Percentiles rank a stretch among this genome's conserved stretches.
phyloP scores from a whole-genome alignment of 2,888 invertebrate genomes.

The Ethmia dodecea region DNA sequence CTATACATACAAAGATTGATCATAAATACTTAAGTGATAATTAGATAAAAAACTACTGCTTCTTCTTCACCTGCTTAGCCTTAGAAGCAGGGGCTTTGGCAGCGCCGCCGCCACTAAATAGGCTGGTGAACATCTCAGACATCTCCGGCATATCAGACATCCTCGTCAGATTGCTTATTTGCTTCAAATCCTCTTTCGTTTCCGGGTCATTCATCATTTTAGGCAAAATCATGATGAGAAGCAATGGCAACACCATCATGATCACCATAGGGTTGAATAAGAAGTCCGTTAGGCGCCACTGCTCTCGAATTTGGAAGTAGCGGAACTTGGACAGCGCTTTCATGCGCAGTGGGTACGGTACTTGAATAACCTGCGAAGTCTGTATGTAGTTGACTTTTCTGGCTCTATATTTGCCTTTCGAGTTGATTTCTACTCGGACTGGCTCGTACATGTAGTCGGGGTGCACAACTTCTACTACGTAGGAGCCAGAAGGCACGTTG shows the following conservation, averaged over 20 bases:
- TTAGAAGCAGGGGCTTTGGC: constrained; percentile 61
- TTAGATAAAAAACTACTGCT: constrained; percentile 41
- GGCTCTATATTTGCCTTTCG: constrained; percentile 97
- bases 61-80: constrained; percentile 67
- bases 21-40: constrained; percentile 30
- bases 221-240: constrained; percentile 94
- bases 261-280: constrained; percentile 98
- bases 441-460: constrained; percentile 96
- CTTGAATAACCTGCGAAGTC: constrained; percentile 91
- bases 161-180: constrained; percentile 87
- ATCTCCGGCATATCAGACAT: constrained; percentile 96
- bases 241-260: constrained; percentile 96
- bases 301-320: constrained; percentile 96
- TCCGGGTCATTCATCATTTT: constrained; percentile 99
- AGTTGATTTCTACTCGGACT: constrained; percentile 96
- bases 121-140: constrained; percentile 94
- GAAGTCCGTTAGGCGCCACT: constrained; percentile 98
- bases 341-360: constrained; percentile 95
- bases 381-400: constrained; percentile 96
- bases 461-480: constrained; percentile 94
- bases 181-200: constrained; percentile 96
- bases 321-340: constrained; percentile 88
- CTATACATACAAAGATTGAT: constrained; percentile 26
- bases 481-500: constrained; percentile 94
- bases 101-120: constrained; percentile 85